These are phyloP conservation scores for Perdita meconis DNA, from an alignment of 2,888 invertebrate genomes.

Conservation along the genomic window DNA sequence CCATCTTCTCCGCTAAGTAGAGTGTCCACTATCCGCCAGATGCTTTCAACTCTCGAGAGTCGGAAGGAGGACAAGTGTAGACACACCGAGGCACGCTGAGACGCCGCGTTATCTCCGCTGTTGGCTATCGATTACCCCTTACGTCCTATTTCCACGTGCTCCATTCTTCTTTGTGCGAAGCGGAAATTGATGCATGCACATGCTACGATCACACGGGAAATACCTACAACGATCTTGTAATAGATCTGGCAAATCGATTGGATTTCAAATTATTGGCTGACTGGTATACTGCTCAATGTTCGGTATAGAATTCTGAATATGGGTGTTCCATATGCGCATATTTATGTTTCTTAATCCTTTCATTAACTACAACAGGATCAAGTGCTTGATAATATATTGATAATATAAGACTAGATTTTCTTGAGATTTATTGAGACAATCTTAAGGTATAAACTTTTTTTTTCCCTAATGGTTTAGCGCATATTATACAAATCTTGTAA, in stretches of 20 bases:
- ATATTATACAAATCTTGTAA: no score
- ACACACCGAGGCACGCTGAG: constrained; percentile 36
- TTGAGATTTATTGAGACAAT: no score
- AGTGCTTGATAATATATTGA: no score
- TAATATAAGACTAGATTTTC: no score
- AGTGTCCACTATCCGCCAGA: constrained; percentile 76
- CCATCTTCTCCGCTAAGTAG: constrained; percentile 61
- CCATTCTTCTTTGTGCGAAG: constrained; percentile 1
- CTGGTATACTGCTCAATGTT: no score
- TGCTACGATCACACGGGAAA: constrained; percentile 12
- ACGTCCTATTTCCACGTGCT: constrained; percentile 36
- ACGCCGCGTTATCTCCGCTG: constrained; percentile 39
- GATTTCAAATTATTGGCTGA: not conserved
- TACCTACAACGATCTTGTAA: constrained; percentile 11
- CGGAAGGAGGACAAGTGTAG: constrained; percentile 60
- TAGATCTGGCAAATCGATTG: not conserved
- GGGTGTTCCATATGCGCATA: no score
- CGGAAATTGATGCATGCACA: constrained; percentile 33
- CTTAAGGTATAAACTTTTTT: no score
- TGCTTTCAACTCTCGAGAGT: constrained; percentile 64
- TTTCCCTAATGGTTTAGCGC: no score
- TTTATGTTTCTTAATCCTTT: no score
- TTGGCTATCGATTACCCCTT: constrained; percentile 55
- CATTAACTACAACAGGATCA: no score
- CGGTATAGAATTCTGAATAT: no score